Conservation (phyloP, 2,797 vertebrate species). For the Borostomias antarcticus region DNA sequence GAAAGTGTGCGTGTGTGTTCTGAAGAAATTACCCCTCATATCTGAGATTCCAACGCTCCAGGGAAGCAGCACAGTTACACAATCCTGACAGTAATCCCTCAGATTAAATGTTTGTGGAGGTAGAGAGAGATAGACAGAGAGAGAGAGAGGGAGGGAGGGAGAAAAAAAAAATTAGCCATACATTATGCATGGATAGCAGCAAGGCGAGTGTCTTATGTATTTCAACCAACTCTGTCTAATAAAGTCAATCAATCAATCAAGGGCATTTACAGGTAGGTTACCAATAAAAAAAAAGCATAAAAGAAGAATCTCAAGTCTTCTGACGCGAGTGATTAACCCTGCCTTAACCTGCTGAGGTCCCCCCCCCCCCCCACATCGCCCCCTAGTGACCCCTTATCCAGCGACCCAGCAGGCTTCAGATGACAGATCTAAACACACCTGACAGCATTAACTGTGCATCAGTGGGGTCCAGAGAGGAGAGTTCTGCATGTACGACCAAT, state of each 20-base stretch:
- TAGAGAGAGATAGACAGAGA: neutral
- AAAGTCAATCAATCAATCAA: too few species aligned
- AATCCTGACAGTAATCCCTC: constrained; percentile 7
- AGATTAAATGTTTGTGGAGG: neutral
- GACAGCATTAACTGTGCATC: neutral
- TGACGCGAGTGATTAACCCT: neutral
- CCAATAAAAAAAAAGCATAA: too few species aligned
- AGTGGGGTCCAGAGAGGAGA: neutral
- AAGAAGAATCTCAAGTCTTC: too few species aligned
- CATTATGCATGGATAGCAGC: too few species aligned
- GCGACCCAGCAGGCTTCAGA: neutral
- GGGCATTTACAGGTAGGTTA: too few species aligned
- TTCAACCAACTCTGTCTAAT: too few species aligned
- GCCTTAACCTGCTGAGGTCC: neutral
- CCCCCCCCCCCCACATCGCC: too few species aligned
- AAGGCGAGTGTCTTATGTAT: too few species aligned
- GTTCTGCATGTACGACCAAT: too few species aligned
- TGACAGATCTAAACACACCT: neutral
- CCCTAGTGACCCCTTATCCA: neutral
- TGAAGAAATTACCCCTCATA: neutral
- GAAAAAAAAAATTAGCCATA: too few species aligned
- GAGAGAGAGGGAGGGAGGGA: neutral
- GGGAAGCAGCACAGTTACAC: neutral
- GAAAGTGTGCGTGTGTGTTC: neutral
- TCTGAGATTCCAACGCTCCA: neutral